Evolutionary conservation across 2,888 invertebrate genomes (phyloP).

Genomic region (Drosophila buzzatii): DNA sequence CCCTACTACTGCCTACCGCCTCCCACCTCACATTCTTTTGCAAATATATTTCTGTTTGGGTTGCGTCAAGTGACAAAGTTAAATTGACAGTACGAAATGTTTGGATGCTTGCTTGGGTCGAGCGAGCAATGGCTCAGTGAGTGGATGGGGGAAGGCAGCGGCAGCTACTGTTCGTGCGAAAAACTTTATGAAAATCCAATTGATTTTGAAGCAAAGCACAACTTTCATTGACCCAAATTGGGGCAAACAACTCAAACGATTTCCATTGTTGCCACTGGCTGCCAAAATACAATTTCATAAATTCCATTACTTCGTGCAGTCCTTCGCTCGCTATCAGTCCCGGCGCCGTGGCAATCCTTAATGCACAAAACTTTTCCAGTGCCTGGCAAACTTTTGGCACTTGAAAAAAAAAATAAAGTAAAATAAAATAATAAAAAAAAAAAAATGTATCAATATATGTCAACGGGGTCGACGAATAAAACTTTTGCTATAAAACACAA

Average conservation of each 20-base stretch:
- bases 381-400: conserved; percentile 57
- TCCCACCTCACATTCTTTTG: background rate
- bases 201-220: conserved; percentile 68
- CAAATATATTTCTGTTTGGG: conserved; percentile 9
- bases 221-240: conserved; percentile 78
- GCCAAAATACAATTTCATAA: conserved; percentile 73
- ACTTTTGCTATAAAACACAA: conserved; percentile 61
- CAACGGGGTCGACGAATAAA: conserved; percentile 40
- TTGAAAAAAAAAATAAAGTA: conserved; percentile 50
- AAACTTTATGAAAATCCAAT: conserved; percentile 75
- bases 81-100: conserved; percentile 44
- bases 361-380: conserved; percentile 53
- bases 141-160: background rate
- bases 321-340: conserved; percentile 9
- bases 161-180: conserved; percentile 13
- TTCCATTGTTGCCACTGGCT: conserved; percentile 48
- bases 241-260: conserved; percentile 65
- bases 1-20: background rate
- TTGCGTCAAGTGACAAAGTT: conserved; percentile 50
- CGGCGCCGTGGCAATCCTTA: conserved; percentile 27
- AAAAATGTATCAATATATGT: conserved; percentile 62
- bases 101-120: background rate
- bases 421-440: background rate
- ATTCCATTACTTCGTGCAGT: conserved; percentile 61
- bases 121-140: background rate